These are phyloP conservation scores for Trachelipus rathkii DNA, from an alignment of 1,140 invertebrate genomes.

Conservation along the genomic window DNA sequence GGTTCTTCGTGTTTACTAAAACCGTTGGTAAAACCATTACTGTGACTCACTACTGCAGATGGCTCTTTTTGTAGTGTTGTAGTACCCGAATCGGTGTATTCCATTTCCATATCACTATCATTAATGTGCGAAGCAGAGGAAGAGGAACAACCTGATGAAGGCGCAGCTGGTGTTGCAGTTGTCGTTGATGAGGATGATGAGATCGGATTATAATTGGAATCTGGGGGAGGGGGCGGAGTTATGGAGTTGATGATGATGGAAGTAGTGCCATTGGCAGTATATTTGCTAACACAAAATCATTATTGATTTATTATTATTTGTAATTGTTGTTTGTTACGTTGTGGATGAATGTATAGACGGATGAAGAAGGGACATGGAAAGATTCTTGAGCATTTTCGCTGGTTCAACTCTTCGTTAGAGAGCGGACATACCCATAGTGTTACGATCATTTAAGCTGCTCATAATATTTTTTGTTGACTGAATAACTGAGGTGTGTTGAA, in stretches of 20 bases:
- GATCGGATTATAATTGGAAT: background rate
- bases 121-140: background rate
- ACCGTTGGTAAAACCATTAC: conserved; percentile 17
- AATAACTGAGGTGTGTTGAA: background rate
- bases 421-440: background rate
- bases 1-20: background rate
- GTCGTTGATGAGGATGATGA: background rate
- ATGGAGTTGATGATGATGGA: background rate
- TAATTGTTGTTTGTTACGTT: no score
- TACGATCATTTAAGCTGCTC: background rate
- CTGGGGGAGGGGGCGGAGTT: background rate
- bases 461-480: background rate
- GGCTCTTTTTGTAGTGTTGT: background rate
- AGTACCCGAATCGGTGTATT: background rate
- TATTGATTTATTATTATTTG: background rate
- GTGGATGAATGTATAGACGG: no score
- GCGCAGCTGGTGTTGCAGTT: background rate
- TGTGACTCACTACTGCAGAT: background rate
- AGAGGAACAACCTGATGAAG: background rate
- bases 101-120: background rate
- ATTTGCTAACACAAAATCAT: background rate
- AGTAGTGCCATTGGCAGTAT: background rate
- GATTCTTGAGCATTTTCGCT: conserved; percentile 3
- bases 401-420: background rate
- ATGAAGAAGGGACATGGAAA: background rate